Evolutionary conservation across 1,140 invertebrate species (phyloP).

Genomic region (Lucilia sericata): DNA sequence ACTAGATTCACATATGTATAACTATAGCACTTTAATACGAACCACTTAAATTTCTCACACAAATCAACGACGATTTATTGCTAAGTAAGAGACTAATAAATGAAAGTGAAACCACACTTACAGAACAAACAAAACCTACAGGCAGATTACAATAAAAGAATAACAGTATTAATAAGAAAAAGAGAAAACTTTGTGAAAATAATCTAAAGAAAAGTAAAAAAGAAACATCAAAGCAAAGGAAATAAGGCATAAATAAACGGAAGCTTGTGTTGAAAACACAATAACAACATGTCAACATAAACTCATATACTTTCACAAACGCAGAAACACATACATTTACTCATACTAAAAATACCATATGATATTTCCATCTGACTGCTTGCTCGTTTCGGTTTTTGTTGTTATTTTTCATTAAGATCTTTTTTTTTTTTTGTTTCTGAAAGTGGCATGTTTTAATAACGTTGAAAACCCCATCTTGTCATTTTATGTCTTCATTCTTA

Average conservation of each 20-base stretch:
- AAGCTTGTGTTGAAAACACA: background rate
- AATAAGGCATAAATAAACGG: constrained; percentile 18
- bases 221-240: background rate
- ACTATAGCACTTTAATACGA: too few species aligned
- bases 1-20: too few species aligned
- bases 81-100: background rate
- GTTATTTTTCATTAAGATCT: too few species aligned
- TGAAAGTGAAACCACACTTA: constrained; percentile 4
- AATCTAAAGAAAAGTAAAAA: background rate
- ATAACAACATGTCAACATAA: constrained; percentile 5
- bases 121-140: background rate
- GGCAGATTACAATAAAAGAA: background rate
- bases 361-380: too few species aligned
- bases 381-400: too few species aligned
- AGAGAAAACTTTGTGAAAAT: background rate
- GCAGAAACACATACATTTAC: background rate
- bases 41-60: too few species aligned
- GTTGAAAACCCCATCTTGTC: background rate
- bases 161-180: background rate
- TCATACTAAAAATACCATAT: background rate
- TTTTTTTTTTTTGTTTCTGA: too few species aligned
- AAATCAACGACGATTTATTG: too few species aligned
- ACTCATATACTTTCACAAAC: background rate
- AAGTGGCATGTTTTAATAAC: too few species aligned
- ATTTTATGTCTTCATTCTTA: background rate